Conservation (phyloP, 1,140 invertebrate genomes). For the Meloidogyne floridensis region DNA sequence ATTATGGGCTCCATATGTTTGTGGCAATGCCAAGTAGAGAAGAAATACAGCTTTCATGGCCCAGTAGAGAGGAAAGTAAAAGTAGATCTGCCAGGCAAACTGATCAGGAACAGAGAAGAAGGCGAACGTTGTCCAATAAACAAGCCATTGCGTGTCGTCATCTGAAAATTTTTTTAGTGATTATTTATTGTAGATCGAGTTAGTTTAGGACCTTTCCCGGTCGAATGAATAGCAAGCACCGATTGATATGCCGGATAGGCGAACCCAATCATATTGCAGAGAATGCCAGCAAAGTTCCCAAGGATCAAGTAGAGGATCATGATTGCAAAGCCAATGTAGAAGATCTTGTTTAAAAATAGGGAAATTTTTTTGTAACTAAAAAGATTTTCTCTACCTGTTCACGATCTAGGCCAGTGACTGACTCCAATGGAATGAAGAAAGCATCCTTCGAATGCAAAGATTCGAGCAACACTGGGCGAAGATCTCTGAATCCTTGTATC, state of each 20-base stretch:
- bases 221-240: constrained; percentile 39
- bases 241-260: constrained; percentile 91
- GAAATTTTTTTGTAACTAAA: not conserved
- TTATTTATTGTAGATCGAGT: not conserved
- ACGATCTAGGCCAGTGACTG: not conserved
- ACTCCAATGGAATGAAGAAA: not conserved
- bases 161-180: constrained; percentile 37
- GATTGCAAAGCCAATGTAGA: not conserved
- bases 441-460: not conserved
- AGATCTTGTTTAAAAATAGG: not conserved
- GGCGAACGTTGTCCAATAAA: constrained; percentile 50
- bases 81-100: not conserved
- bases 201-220: not conserved
- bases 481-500: not conserved
- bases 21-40: constrained; percentile 38
- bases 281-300: not conserved
- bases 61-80: constrained; percentile 44
- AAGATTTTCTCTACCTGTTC: not conserved
- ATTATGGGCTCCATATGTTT: constrained; percentile 36
- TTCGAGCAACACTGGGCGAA: not conserved
- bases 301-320: not conserved
- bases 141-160: constrained; percentile 52
- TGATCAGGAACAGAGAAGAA: constrained; percentile 44
- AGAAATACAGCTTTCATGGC: constrained; percentile 36
- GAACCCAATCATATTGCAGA: constrained; percentile 73